Conservation (phyloP, 2,888 invertebrate species). For the Hyles lineata region DNA sequence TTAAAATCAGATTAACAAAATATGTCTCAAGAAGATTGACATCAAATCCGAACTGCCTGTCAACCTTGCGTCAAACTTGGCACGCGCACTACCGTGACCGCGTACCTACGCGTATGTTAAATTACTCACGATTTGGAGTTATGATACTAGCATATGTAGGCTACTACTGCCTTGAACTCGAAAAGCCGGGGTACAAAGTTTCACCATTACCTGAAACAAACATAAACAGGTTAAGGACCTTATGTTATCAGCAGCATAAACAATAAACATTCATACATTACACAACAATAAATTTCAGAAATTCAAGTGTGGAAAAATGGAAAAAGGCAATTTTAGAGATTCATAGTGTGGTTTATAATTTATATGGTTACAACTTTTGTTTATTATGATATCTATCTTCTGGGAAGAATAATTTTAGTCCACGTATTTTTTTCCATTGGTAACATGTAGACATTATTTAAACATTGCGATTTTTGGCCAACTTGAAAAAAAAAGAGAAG, state of each 20-base stretch:
- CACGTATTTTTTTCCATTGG: no score
- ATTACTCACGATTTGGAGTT: slow-evolving; percentile 18
- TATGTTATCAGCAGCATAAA: background rate
- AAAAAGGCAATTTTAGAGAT: background rate
- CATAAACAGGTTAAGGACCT: background rate
- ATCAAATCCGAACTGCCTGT: background rate
- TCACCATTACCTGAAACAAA: slow-evolving; percentile 27
- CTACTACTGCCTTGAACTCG: slow-evolving; percentile 28
- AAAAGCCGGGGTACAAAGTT: background rate
- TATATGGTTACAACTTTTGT: no score
- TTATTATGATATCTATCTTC: no score
- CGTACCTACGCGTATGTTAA: background rate
- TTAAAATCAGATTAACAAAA: background rate
- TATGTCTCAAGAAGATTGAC: background rate
- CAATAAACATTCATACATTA: background rate
- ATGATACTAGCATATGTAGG: slow-evolving; percentile 10
- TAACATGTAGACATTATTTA: no score
- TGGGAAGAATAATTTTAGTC: no score
- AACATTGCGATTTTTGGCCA: no score
- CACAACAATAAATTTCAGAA: no score
- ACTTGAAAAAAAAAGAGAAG: no score
- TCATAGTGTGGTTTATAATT: no score
- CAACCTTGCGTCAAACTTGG: slow-evolving; percentile 11
- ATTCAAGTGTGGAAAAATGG: background rate
- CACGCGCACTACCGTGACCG: background rate